Percentiles rank a stretch among this genome's conserved stretches.
Evolutionary conservation across 2,113 vertebrate genomes (phyloP).

Genomic region (Chiloscyllium plagiosum): DNA sequence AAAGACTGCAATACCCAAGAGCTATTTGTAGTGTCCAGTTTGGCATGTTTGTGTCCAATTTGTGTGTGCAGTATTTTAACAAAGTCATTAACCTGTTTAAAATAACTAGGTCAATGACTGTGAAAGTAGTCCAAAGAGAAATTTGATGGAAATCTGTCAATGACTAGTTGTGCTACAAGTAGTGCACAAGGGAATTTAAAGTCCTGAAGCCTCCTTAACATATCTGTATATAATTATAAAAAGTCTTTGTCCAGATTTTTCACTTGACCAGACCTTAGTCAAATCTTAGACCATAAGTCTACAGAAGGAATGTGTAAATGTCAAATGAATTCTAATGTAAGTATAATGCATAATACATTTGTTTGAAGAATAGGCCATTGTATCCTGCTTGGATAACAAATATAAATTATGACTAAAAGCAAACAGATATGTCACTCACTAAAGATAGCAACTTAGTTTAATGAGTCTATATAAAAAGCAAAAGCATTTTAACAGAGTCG

Average conservation of each 20-base stretch:
- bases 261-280: neutral
- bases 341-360: neutral
- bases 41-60: neutral
- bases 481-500: neutral
- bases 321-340: neutral
- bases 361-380: neutral
- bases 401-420: neutral
- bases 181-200: neutral
- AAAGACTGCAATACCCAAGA: neutral
- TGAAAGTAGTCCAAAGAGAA: neutral
- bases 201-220: neutral
- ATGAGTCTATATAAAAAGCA: neutral
- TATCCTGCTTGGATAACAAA: neutral
- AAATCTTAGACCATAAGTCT: neutral
- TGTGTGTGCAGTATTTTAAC: neutral
- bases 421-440: neutral
- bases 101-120: slow-evolving; percentile 26
- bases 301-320: neutral
- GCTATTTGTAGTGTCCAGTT: neutral
- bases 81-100: slow-evolving; percentile 1
- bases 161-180: neutral
- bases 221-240: neutral
- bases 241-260: neutral
- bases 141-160: neutral
- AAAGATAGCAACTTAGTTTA: neutral